A percentile compares a stretch with the other conserved stretches of the same genome.
Evolutionary conservation across 2,113 vertebrate genomes (phyloP).

Genomic region (Tychaedon coryphoeus): DNA sequence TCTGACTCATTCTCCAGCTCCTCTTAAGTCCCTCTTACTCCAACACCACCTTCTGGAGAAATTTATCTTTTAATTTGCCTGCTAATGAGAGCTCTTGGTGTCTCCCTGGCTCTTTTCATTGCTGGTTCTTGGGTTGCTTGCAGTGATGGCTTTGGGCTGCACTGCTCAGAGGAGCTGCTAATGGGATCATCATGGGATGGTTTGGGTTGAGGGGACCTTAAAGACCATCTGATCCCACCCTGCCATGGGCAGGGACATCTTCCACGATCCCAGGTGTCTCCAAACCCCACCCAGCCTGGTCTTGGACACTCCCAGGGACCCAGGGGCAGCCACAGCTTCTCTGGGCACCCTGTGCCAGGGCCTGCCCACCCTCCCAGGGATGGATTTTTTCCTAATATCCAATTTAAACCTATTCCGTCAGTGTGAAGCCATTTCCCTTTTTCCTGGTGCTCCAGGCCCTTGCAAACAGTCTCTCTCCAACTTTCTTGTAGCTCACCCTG

Average conservation of each 20-base stretch:
- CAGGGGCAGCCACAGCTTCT: not conserved
- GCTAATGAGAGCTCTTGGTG: not conserved
- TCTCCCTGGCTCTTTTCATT: not conserved
- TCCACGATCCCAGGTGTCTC: fast-evolving
- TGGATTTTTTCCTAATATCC: fast-evolving
- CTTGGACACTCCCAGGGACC: not conserved
- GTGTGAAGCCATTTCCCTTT: not conserved
- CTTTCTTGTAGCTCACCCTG: not conserved
- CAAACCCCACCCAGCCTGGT: not conserved
- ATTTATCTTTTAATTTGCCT: not conserved
- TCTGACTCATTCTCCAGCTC: not conserved
- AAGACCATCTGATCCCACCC: fast-evolving
- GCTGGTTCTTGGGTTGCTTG: not conserved
- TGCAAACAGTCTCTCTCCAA: not conserved
- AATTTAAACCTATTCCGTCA: not conserved
- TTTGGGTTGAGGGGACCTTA: not conserved
- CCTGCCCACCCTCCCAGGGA: fast-evolving
- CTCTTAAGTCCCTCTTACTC: not conserved
- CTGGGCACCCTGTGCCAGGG: not conserved
- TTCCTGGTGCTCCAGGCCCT: not conserved
- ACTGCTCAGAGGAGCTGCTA: not conserved
- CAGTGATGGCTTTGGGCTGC: not conserved
- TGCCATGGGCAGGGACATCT: not conserved
- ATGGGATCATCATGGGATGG: too few relatives aligned
- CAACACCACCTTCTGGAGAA: not conserved